phyloP scores from a whole-genome alignment of 1,140 invertebrate species.

The Atta cephalotes region DNA sequence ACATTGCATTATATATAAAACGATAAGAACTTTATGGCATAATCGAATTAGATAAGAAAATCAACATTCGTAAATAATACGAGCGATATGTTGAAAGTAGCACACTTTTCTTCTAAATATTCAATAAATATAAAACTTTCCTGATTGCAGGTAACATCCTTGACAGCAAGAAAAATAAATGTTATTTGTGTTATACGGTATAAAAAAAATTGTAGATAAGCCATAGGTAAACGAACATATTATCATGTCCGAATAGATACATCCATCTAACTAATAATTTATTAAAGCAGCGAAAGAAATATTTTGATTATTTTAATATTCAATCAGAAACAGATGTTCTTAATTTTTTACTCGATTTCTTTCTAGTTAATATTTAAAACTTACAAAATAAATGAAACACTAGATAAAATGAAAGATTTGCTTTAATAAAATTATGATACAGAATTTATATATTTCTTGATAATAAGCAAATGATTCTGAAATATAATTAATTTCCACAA shows the following conservation, averaged over 20 bases:
- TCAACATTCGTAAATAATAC: not conserved
- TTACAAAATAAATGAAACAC: not conserved
- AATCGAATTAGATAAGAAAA: conserved; percentile 38
- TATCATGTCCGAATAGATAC: conserved; percentile 20
- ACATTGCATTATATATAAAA: not conserved
- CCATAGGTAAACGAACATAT: conserved; percentile 13
- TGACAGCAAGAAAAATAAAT: conserved; percentile 35
- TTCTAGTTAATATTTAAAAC: not conserved
- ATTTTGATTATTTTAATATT: not conserved
- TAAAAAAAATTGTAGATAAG: conserved; percentile 24
- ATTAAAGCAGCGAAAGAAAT: not conserved
- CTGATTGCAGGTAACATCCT: not conserved
- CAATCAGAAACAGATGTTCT: not conserved
- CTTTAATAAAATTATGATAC: not conserved
- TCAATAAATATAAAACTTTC: not conserved
- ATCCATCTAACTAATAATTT: not conserved
- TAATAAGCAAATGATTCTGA: not conserved
- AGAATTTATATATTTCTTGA: not conserved
- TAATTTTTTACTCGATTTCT: not conserved
- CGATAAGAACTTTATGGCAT: not conserved
- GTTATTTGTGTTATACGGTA: conserved; percentile 16
- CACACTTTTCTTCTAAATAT: not conserved
- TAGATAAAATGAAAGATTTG: not conserved
- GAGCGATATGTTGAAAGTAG: conserved; percentile 7
- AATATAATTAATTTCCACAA: not conserved